A percentile compares a stretch with the other conserved stretches of the same genome.
Evolutionary conservation across 2,797 vertebrate species (phyloP).

Genomic region (Brachyalestes nurse): DNA sequence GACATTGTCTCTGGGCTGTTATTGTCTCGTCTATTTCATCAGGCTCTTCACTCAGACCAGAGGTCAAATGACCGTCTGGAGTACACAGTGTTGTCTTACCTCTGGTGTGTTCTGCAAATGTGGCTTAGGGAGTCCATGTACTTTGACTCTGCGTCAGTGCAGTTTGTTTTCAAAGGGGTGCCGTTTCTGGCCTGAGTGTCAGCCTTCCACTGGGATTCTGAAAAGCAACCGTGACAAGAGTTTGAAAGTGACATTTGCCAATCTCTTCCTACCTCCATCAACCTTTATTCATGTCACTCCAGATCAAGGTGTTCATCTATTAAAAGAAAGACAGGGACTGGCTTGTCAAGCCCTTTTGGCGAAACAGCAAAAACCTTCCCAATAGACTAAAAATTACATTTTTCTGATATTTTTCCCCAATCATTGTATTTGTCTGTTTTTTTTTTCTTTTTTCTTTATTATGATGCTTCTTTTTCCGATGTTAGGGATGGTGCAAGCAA

Average conservation of each 20-base stretch:
- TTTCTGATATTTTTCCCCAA: not conserved
- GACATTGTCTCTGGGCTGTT: not conserved
- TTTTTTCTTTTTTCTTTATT: not conserved
- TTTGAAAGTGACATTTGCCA: not conserved
- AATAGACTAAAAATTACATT: not conserved
- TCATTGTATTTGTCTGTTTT: too few species aligned
- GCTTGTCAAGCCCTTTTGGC: not conserved
- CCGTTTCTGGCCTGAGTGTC: constrained; percentile 59
- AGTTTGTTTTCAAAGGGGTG: constrained; percentile 64
- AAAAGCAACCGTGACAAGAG: constrained; percentile 50
- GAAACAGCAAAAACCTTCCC: not conserved
- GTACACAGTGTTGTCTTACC: constrained; percentile 73
- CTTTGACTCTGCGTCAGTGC: constrained; percentile 73
- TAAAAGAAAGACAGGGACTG: not conserved
- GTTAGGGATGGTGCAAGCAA: too few species aligned
- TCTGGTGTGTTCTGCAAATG: constrained; percentile 90
- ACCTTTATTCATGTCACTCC: not conserved
- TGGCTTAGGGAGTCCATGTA: constrained; percentile 84
- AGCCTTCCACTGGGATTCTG: constrained; percentile 86
- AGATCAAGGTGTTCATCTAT: not conserved
- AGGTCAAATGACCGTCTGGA: not conserved
- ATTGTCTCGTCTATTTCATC: not conserved
- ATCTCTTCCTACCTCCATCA: not conserved
- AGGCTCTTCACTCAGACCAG: not conserved
- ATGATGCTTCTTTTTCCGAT: not conserved